Percentiles rank a stretch among this genome's conserved stretches.
Conservation (phyloP, 2,888 invertebrate genomes). For the Drosophila colorata region DNA sequence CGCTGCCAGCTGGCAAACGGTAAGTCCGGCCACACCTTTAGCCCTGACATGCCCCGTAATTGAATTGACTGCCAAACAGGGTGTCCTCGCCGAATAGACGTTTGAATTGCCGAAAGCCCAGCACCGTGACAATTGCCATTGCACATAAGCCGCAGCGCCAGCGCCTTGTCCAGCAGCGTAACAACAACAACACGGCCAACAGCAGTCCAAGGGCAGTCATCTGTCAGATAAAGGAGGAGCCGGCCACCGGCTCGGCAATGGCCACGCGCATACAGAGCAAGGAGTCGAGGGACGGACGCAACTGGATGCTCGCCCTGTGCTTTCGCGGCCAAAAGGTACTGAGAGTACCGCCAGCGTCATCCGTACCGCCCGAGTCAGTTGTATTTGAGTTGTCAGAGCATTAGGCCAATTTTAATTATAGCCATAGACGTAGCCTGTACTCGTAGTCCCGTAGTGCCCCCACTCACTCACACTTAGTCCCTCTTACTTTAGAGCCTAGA, state of each 20-base stretch:
- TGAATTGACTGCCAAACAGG: conserved; percentile 27
- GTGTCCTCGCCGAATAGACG: conserved; percentile 75
- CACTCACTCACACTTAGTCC: not conserved
- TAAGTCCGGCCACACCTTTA: conserved; percentile 20
- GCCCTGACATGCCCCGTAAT: not conserved
- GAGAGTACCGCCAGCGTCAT: conserved; percentile 84
- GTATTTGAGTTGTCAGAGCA: conserved; percentile 86
- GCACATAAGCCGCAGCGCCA: conserved; percentile 61
- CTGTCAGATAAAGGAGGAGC: conserved; percentile 24
- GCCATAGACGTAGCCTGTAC: conserved; percentile 54
- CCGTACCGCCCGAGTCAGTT: conserved; percentile 86
- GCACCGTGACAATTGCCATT: conserved; percentile 67
- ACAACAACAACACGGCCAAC: conserved; percentile 46
- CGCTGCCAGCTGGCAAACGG: conserved; percentile 63
- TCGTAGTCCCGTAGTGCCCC: conserved; percentile 32
- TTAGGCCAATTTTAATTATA: conserved; percentile 74
- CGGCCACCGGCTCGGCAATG: conserved; percentile 28
- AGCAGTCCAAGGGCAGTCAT: not conserved
- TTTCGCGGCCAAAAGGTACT: conserved; percentile 85
- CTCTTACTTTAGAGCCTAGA: conserved; percentile 4
- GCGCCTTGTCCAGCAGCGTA: conserved; percentile 34
- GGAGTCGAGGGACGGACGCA: conserved; percentile 54
- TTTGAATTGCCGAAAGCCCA: conserved; percentile 61
- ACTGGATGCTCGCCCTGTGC: conserved; percentile 83
- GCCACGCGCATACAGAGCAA: conserved; percentile 57